Evolutionary conservation across 2,888 invertebrate genomes (phyloP).

Genomic region (Halictus ligatus): DNA sequence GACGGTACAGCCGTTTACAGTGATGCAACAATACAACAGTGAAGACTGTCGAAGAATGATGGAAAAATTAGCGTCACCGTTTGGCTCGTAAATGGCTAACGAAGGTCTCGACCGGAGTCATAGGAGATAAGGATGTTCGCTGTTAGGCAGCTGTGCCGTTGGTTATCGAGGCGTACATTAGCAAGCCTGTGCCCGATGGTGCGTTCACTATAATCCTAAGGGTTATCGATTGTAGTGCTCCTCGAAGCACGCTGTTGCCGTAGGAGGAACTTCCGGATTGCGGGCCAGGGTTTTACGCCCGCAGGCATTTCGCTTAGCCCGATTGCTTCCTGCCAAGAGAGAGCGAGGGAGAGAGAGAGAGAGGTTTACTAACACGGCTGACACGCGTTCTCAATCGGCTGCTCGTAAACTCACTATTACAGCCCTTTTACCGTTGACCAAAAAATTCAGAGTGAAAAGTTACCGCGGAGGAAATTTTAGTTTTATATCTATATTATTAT

Average conservation of each 20-base stretch:
- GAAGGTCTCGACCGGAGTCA: neutral
- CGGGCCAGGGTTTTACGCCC: neutral
- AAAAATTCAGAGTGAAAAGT: too few species aligned
- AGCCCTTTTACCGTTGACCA: too few species aligned
- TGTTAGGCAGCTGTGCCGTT: constrained; percentile 9
- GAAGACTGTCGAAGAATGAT: neutral
- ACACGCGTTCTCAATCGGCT: neutral
- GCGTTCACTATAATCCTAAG: constrained; percentile 11
- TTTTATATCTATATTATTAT: too few species aligned
- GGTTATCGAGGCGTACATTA: constrained; percentile 1
- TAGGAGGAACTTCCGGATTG: neutral
- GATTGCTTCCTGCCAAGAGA: neutral
- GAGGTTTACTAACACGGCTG: neutral
- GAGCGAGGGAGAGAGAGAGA: neutral
- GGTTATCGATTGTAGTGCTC: constrained; percentile 5
- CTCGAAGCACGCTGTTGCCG: neutral
- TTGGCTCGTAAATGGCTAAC: neutral
- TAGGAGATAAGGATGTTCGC: neutral
- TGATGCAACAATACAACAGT: too few species aligned
- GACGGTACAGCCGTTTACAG: too few species aligned
- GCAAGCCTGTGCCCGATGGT: constrained; percentile 1
- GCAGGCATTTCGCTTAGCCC: neutral
- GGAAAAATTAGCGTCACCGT: neutral
- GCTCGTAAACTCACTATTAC: neutral
- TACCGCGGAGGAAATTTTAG: too few species aligned